Percentiles rank a stretch among this genome's conserved stretches.
These are phyloP conservation scores for Rhamnusium bicolor DNA, from an alignment of 2,888 invertebrate species.

Conservation along the genomic window DNA sequence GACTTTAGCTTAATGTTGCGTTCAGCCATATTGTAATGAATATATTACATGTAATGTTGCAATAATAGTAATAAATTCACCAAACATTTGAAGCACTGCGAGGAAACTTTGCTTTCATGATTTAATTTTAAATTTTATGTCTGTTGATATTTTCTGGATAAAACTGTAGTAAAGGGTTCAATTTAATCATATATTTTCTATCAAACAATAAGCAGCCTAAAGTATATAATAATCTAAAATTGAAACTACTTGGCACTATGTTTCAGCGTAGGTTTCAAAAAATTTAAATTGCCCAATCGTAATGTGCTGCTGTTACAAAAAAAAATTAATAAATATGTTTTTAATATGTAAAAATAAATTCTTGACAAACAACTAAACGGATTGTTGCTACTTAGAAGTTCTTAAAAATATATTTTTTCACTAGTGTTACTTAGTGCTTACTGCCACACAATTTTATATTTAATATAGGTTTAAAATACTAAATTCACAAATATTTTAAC, in stretches of 20 bases:
- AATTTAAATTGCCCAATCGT: conserved; percentile 48
- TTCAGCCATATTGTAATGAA: conserved; percentile 59
- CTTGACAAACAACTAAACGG: conserved; percentile 12
- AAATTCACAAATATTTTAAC: conserved; percentile 10
- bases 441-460: conserved; percentile 44
- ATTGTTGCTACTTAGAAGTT: not conserved
- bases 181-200: conserved; percentile 50
- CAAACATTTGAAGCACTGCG: conserved; percentile 42
- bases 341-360: conserved; percentile 16
- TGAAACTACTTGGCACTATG: conserved; percentile 55
- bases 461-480: conserved; percentile 17
- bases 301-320: conserved; percentile 26
- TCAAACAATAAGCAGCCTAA: conserved; percentile 53
- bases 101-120: conserved; percentile 29
- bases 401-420: conserved; percentile 33
- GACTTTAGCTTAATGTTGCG: conserved; percentile 56
- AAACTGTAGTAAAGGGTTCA: conserved; percentile 36
- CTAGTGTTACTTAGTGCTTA: conserved; percentile 43
- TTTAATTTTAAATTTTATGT: conserved; percentile 16
- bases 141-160: conserved; percentile 36
- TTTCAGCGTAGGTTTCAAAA: conserved; percentile 54
- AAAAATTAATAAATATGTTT: conserved; percentile 31
- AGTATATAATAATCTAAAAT: conserved; percentile 57
- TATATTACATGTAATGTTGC: conserved; percentile 32
- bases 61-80: conserved; percentile 37